Evolutionary conservation across 1,140 invertebrate genomes (phyloP), one percentile per base, ranked within the genome.

Genomic region (Triops cancriformis): DNA sequence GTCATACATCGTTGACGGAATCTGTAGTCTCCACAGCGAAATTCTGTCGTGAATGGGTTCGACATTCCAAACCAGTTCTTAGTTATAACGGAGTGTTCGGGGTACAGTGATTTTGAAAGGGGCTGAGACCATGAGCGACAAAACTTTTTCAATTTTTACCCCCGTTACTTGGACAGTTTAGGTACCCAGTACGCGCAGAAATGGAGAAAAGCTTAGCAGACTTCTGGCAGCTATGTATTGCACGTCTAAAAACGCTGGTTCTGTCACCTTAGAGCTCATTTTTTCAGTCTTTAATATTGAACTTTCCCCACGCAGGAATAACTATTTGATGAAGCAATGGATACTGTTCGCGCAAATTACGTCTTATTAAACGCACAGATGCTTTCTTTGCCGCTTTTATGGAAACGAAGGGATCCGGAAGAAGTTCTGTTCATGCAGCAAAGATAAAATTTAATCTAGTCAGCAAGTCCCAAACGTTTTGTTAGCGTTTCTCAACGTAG

Each of bases 351-450:
- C 51, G n/a, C n/a, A 64, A 64, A 64, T 64, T 64, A 23, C 51
- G 51, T 64, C 51, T 64, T 64, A 64, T 64, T 64, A 6, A 64
- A 64, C 51, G 51, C 51, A 64, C 51, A 64, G 51, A 64, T n/a
- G 23, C 18, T 23, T 64, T 64, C 18, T 23, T 64, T 64, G 51
- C 23, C 51, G 51, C 51, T 64, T 64, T 64, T n/a, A 12, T 6
- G 9, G 51, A 23, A n/a, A 64, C 2, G 31, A 10, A 23, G 23
- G 51, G 51, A 14, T 9, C 51, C 14, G 18, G 14, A n/a, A 64
- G 18, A 64, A 23, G 14, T 51, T 64, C 18, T 23, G 23, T 64
- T 64, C 51, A 64, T 64, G 51, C 51, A 64, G 51, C 10, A 0
- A 64, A 14, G 10, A n/a, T 6, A 64, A 64, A 23, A 9, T 64